phyloP scores from a whole-genome alignment of 64 coral and sea anemone species.

The Dendrophyllia cribrosa region DNA sequence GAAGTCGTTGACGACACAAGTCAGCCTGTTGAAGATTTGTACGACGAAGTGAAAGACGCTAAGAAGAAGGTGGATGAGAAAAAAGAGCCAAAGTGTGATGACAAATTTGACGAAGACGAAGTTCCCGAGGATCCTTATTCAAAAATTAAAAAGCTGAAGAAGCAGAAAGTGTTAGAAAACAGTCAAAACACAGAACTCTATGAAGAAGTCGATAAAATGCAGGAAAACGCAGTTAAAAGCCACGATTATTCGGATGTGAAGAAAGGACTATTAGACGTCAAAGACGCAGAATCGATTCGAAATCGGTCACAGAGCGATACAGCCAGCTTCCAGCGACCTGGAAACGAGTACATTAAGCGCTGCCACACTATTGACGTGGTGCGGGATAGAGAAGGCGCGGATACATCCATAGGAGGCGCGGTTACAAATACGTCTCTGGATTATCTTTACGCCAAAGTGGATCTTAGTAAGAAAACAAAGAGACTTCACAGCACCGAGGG shows the following conservation, averaged over 20 bases:
- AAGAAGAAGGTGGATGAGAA: not conserved
- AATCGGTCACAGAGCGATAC: slow-evolving; percentile 9
- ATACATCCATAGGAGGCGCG: not conserved
- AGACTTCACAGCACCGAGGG: not conserved
- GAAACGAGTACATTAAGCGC: not conserved
- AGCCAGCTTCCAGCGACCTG: not conserved
- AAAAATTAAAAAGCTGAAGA: not conserved
- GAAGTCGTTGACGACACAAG: not conserved
- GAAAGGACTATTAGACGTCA: not conserved
- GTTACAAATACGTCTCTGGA: not conserved
- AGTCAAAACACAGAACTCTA: not conserved
- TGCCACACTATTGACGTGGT: slow-evolving; percentile 10
- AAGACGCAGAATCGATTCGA: not conserved
- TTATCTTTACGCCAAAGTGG: slow-evolving; percentile 19
- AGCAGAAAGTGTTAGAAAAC: not conserved
- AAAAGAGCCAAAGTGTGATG: not conserved
- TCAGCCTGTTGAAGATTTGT: not conserved
- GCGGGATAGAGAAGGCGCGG: not conserved
- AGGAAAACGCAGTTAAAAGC: not conserved
- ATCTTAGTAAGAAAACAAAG: slow-evolving; percentile 34
- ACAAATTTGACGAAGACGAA: not conserved
- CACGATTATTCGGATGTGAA: not conserved
- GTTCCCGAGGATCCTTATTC: slow-evolving; percentile 17
- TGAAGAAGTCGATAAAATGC: slow-evolving; percentile 1
- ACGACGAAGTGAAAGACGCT: not conserved